phyloP scores from a whole-genome alignment of 2,113 vertebrate genomes.

The Athene noctua region DNA sequence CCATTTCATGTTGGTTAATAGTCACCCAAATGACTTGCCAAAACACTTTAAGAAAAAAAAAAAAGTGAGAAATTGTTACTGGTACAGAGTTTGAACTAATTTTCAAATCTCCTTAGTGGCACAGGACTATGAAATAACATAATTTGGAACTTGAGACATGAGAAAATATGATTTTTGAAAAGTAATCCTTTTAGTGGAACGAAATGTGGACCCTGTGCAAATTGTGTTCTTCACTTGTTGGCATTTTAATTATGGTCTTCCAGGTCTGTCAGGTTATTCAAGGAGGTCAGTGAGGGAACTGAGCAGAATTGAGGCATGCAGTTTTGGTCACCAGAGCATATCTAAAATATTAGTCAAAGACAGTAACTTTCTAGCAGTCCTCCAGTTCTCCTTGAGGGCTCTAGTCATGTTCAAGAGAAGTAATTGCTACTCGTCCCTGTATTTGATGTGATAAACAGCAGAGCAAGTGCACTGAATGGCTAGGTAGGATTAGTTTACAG shows the following conservation, averaged over 20 bases:
- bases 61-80: not conserved
- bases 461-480: not conserved
- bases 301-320: not conserved
- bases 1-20: not conserved
- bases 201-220: not conserved
- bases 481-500: not conserved
- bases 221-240: not conserved
- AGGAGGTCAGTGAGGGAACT: not conserved
- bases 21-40: not conserved
- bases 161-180: not conserved
- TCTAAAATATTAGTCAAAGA: not conserved
- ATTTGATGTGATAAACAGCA: not conserved
- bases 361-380: not conserved
- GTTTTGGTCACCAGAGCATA: not conserved
- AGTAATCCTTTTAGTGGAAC: not conserved
- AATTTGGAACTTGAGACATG: not conserved
- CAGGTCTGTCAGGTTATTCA: not conserved
- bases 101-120: not conserved
- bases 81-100: not conserved
- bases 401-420: not conserved
- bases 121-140: not conserved
- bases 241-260: not conserved
- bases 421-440: not conserved
- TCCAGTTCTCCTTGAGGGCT: not conserved
- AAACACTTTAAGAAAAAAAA: not conserved